These are phyloP conservation scores for Operophtera brumata DNA, from an alignment of 2,888 invertebrate genomes.

Conservation along the genomic window DNA sequence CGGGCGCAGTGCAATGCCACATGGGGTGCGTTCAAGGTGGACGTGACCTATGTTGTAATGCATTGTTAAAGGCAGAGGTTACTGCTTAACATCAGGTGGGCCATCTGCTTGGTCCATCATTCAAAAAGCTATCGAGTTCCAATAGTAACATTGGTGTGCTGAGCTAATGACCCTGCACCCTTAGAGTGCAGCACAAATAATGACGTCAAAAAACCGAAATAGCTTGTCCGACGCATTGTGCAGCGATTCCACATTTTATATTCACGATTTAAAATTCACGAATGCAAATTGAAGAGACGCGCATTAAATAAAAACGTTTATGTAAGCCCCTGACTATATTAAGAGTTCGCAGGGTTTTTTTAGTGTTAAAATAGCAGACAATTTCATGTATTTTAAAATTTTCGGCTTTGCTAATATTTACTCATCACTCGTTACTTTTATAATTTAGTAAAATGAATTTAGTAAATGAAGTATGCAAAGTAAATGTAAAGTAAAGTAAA, in stretches of 20 bases:
- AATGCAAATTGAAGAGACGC: conserved; percentile 37
- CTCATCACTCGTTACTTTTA: background rate
- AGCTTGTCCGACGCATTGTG: conserved; percentile 20
- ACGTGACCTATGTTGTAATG: no score
- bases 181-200: conserved; percentile 14
- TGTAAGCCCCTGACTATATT: conserved; percentile 24
- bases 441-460: no score
- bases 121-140: background rate
- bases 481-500: no score
- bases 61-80: no score
- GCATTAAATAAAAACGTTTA: conserved; percentile 39
- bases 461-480: no score
- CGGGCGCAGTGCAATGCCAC: no score
- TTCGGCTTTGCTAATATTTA: background rate
- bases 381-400: background rate
- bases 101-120: no score
- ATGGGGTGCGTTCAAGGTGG: no score
- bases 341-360: conserved; percentile 19
- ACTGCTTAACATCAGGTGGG: no score
- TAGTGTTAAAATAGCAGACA: conserved; percentile 8
- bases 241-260: conserved; percentile 30
- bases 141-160: background rate
- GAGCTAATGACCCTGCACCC: background rate
- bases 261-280: conserved; percentile 37
- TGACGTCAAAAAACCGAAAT: conserved; percentile 21